Evolutionary conservation across 92 coral and sea anemone genomes (phyloP), one percentile per base, ranked within the genome.

Genomic region (Scolanthus callimorphus): DNA sequence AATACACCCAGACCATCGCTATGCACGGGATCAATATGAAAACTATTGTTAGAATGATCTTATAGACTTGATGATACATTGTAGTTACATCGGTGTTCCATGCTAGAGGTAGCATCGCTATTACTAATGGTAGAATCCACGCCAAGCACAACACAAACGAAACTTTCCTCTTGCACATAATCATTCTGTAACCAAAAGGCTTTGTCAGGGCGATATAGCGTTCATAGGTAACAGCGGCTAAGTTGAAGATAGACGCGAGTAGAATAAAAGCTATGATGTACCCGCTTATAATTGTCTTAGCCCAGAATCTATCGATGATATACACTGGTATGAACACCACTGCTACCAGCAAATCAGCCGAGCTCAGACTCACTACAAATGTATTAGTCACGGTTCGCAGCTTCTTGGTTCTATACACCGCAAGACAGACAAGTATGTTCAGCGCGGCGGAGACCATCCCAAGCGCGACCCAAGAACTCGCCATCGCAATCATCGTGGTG

Each of bases 161-260:
- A 6, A 79, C 74, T 22, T 67, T 85, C 0, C 72, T 66, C 13
- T 63, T 39, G 47, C 67, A 77, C 65, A 87, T 51, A 29, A 87
- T 79, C 12, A 80, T 31, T 19, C 80, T 73, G 64, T 87, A 87
- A 34, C 63, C 75, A 25, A 87, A 87, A 6, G 95, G 95, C 19
- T 84, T 77, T 1, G 95, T 87, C 21, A 87, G 74, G 21, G 90
- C 95, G 10, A 87, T 64, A 65, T 71, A 87, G 0, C 95, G 85
- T 53, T 87, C 95, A 60, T 77, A 87, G n/a, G 95, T 87, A 47
- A 87, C 95, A 3, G 86, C 95, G n/a, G 86, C 80, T 28, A 87
- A 69, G 60, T 78, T 87, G 52, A 82, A 82, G 2, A 87, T 85
- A 25, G 95, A 83, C 24, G 95, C 83, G 12, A 87, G 65, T 22